These are phyloP conservation scores for Phyllotreta cruciferae DNA, from an alignment of 2,888 invertebrate species.

Conservation along the genomic window DNA sequence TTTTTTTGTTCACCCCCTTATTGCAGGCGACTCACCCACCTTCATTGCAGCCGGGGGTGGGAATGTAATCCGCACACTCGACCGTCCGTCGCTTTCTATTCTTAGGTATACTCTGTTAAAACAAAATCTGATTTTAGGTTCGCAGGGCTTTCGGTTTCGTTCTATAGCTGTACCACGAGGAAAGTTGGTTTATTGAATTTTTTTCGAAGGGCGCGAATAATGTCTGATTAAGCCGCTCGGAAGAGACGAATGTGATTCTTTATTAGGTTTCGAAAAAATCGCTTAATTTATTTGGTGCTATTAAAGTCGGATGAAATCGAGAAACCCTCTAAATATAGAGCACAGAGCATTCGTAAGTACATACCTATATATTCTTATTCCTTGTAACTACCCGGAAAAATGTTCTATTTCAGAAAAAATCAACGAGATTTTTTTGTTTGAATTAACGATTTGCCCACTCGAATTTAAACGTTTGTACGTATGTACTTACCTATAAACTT, in stretches of 20 bases:
- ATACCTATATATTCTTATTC: no score
- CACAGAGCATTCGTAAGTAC: neutral
- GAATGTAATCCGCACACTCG: constrained; percentile 32
- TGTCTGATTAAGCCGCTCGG: neutral
- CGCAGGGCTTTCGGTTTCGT: neutral
- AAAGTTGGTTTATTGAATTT: neutral
- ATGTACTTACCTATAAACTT: constrained; percentile 1
- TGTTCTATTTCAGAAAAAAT: neutral
- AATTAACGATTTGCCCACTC: neutral
- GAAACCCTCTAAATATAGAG: neutral
- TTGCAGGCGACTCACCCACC: constrained; percentile 35
- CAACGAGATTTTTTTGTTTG: neutral
- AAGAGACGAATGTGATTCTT: no score
- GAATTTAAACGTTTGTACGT: constrained; percentile 5
- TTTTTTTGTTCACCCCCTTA: constrained; percentile 32
- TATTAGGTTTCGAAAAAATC: no score
- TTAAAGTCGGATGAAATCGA: neutral
- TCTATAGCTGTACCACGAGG: neutral
- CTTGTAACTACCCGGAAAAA: no score
- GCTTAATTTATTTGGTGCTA: no score
- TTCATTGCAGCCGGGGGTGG: constrained; percentile 34
- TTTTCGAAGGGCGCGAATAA: neutral
- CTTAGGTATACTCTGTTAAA: constrained; percentile 11
- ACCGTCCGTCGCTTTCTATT: constrained; percentile 20
- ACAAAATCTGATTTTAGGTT: constrained; percentile 24